Base-by-base conservation (phyloP, 1,140 invertebrate genomes). In the Macrostomum lignano region DNA sequence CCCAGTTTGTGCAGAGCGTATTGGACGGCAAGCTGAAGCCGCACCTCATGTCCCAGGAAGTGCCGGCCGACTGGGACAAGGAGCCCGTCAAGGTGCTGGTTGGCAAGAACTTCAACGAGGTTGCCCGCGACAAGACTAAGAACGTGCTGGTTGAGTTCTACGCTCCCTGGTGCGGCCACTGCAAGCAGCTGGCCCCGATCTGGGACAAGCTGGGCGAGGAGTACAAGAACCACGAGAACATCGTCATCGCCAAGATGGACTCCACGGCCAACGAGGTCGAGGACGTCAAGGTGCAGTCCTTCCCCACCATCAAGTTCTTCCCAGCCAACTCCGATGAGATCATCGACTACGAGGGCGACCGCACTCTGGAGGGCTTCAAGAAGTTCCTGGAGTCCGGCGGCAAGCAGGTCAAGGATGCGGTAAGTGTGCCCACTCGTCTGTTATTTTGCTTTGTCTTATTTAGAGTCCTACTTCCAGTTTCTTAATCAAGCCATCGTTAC, bases 151-250 rank as follows among this genome's bases (percentile, higher is more conserved):
- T 96, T 41, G 84, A 94, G 56, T 94, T 94, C 60, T 94, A 94
- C 60, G 84, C 84, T 21, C 82, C 84, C 1, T 94, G 84, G 84
- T 96, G 88, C 56, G 86, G 86, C 40, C 88, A 96, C 49, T 98
- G 88, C 63, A 91, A 57, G 60, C 79, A 77, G 52, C 62, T 98
- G 11, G 68, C 77, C 25, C 88, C 88, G 17, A 66, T 78, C 29
- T 94, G 67, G 57, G 81, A 91, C 38, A 82, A 96, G 58, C 60
- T 98, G 19, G 88, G 75, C 29, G 70, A 73, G 37, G 84, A 82
- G 64, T 54, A 94, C 46, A 68, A 68, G 41, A 60, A 73, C 44
- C 86, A 96, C 56, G 67, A 77, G 38, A 52, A 54, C 23, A 68
- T 98, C 10, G 70, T 67, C 31, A 86, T 98, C 50, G 75, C 88